Evolutionary conservation across 2,888 invertebrate species (phyloP), one percentile per base, ranked within the genome.

Genomic region (Ophioninae sp.): DNA sequence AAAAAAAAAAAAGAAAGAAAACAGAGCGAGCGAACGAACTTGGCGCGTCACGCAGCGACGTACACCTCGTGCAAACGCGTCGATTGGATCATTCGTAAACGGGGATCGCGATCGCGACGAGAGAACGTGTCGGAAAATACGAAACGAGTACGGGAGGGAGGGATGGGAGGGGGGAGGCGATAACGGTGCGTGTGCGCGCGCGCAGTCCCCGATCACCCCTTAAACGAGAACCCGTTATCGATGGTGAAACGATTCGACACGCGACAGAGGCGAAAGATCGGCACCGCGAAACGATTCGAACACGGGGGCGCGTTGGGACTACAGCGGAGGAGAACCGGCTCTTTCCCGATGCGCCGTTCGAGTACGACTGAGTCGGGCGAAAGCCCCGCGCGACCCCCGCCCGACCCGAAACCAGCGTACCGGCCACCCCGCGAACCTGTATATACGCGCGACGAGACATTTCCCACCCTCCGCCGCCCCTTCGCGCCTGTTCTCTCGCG

Each of bases 341-440:
- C 88, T 84, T 70, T 83, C 87, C 90, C 90, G 92, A 89, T 90
- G 91, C 92, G 92, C 91, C 91, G 91, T 90, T 91, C 90, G 90
- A 91, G 90, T 89, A 89, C 90, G 90, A 92, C 92, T 92, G 91
- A 91, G 90, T 86, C 76, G 85, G 86, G 85, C 79, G 76, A 79
- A 61, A 86, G 79, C 87, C 88, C 88, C 87, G 86, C 88, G 86
- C 90, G 87, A 90, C 89, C 87, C 85, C 87, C 89, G 88, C 89
- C 87, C 89, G 87, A 87, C 86, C 89, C 88, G 88, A 88, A 89
- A 88, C 89, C 80, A 80, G 85, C 85, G 81, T 83, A 74, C 79
- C 79, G 75, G 76, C 82, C 76, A 74, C 84, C 83, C 72, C 74
- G 70, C 64, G 23, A 59, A 65, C 72, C 30, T 79, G 61, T 79